A percentile compares a stretch with the other conserved stretches of the same genome.
Conservation (phyloP, 2,113 vertebrate species). For the Laterallus jamaicensis region DNA sequence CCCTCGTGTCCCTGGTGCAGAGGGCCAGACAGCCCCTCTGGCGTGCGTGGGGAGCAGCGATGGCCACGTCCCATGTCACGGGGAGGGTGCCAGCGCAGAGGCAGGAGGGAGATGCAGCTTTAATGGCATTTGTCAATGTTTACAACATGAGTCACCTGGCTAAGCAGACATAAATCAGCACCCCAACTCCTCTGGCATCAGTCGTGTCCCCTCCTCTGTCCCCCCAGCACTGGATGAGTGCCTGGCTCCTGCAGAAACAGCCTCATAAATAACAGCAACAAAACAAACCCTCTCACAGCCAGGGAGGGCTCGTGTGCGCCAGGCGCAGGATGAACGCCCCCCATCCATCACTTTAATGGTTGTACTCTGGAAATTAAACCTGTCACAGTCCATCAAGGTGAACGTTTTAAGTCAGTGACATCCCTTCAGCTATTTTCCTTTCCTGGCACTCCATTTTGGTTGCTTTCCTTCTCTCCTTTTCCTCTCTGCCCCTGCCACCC, state of each 20-base stretch:
- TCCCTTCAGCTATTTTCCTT: not conserved
- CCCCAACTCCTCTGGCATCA: not conserved
- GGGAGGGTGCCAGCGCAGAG: not conserved
- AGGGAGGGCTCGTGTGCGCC: not conserved
- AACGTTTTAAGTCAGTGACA: slow-evolving; percentile 49
- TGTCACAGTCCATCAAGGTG: slow-evolving; percentile 64
- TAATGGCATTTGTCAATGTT: slow-evolving; percentile 59
- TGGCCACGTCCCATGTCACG: rapidly evolving
- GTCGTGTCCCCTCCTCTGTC: not conserved
- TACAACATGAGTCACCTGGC: slow-evolving; percentile 52
- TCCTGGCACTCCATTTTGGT: not conserved
- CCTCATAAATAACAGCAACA: slow-evolving; percentile 70
- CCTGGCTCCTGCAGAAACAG: slow-evolving; percentile 53
- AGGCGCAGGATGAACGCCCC: not conserved
- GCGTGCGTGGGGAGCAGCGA: rapidly evolving
- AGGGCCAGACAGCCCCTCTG: not conserved
- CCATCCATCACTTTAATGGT: slow-evolving; percentile 75
- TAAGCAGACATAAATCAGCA: slow-evolving; percentile 64
- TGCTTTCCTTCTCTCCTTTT: not conserved
- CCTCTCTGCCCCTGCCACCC: not conserved
- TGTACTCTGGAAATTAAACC: slow-evolving; percentile 78
- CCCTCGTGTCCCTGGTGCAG: rapidly evolving
- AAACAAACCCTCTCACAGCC: slow-evolving; percentile 24
- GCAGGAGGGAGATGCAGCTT: slow-evolving; percentile 31
- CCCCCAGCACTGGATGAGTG: slow-evolving; percentile 13